Conservation (phyloP, 2,797 vertebrate species). For the Melanotaenia pygmaea region DNA sequence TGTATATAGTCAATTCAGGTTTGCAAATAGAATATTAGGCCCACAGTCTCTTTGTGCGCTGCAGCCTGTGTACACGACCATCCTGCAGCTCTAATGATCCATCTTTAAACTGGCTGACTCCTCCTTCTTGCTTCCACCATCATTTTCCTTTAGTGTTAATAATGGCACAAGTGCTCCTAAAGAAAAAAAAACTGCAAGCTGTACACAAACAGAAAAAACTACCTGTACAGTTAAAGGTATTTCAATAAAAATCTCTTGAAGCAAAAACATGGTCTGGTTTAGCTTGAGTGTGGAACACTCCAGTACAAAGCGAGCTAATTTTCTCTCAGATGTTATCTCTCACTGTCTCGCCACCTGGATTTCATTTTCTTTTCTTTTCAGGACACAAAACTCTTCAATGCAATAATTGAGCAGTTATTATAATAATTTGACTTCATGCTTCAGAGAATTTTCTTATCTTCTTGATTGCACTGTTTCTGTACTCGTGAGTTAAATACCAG, state of each 20-base stretch:
- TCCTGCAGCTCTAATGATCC: constrained; percentile 40
- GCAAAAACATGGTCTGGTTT: constrained; percentile 7
- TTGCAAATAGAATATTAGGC: constrained; percentile 9
- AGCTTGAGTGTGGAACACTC: background rate
- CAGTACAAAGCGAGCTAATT: constrained; percentile 21
- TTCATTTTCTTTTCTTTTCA: constrained; percentile 46
- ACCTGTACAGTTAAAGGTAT: background rate
- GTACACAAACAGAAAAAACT: constrained; percentile 1
- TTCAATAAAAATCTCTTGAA: constrained; percentile 24
- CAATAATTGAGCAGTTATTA: constrained; percentile 39
- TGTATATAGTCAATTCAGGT: background rate
- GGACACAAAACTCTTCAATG: constrained; percentile 32
- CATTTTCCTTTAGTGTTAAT: constrained; percentile 27
- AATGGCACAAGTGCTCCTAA: constrained; percentile 40
- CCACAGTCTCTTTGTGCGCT: constrained; percentile 34
- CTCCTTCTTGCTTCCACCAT: constrained; percentile 33
- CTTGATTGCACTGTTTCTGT: constrained; percentile 29
- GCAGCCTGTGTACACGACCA: constrained; percentile 23
- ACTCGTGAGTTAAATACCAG: constrained; percentile 15
- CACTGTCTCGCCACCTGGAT: constrained; percentile 9
- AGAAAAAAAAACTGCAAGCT: background rate
- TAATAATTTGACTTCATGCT: constrained; percentile 39
- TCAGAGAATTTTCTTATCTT: constrained; percentile 33
- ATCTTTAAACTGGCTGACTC: constrained; percentile 50
- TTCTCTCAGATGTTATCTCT: constrained; percentile 47